Evolutionary conservation across 1,140 invertebrate species (phyloP).

Genomic region (Adelges cooleyi): DNA sequence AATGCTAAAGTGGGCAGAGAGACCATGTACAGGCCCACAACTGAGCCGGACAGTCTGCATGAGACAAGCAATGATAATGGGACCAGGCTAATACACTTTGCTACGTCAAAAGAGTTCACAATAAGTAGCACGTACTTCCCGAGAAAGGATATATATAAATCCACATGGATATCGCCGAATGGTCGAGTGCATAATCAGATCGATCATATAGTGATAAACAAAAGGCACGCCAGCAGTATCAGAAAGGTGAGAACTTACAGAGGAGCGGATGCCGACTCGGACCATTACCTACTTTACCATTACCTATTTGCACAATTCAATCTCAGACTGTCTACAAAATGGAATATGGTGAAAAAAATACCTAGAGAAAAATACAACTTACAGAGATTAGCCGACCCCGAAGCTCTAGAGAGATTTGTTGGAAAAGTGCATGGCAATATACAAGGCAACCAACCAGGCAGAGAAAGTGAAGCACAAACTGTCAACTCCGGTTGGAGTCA

Average conservation of each 20-base stretch:
- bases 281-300: slow-evolving; percentile 26
- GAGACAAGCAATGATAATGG: slow-evolving; percentile 31
- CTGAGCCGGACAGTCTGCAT: slow-evolving; percentile 16
- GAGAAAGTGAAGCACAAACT: not conserved
- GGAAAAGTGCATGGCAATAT: not conserved
- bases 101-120: not conserved
- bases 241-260: slow-evolving; percentile 24
- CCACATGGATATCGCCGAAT: not conserved
- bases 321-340: not conserved
- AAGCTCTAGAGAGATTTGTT: not conserved
- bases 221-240: slow-evolving; percentile 30
- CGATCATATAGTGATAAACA: slow-evolving; percentile 17
- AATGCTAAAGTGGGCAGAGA: slow-evolving; percentile 27
- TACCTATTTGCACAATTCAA: slow-evolving; percentile 7
- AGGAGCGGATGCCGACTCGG: slow-evolving; percentile 28
- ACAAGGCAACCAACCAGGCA: not conserved
- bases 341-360: not conserved
- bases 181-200: not conserved
- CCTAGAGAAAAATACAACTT: not conserved
- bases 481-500: not conserved
- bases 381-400: not conserved
- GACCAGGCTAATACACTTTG: not conserved
- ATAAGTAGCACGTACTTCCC: not conserved
- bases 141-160: not conserved
- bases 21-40: not conserved